These are phyloP conservation scores for Chrysina gloriosa DNA, from an alignment of 2,888 invertebrate species.

Conservation along the genomic window DNA sequence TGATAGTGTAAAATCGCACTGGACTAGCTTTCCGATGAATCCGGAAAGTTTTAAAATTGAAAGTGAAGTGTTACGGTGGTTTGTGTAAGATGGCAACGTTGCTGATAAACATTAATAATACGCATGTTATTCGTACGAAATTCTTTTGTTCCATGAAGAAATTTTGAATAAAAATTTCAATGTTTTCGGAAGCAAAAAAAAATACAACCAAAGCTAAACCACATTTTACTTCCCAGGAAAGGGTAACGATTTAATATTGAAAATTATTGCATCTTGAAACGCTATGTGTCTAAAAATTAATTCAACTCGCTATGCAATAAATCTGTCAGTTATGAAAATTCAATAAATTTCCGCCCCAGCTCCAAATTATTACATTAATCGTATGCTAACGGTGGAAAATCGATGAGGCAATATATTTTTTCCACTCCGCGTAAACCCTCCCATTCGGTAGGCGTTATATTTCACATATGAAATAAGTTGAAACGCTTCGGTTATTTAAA, in stretches of 20 bases:
- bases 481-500: conserved; percentile 40
- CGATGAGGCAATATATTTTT: conserved; percentile 36
- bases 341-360: conserved; percentile 26
- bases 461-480: conserved; percentile 41
- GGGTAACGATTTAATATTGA: background rate
- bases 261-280: conserved; percentile 8
- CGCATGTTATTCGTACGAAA: too few relatives aligned
- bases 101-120: too few relatives aligned
- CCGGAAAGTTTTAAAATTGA: too few relatives aligned
- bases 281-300: conserved; percentile 19
- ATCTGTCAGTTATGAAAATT: conserved; percentile 32
- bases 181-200: too few relatives aligned
- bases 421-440: conserved; percentile 34
- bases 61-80: too few relatives aligned
- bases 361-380: conserved; percentile 36
- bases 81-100: too few relatives aligned
- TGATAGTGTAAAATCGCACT: too few relatives aligned
- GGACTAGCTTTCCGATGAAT: too few relatives aligned
- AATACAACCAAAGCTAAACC: too few relatives aligned
- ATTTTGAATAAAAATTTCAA: too few relatives aligned
- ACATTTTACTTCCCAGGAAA: background rate
- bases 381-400: conserved; percentile 31
- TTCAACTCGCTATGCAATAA: conserved; percentile 24
- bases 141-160: too few relatives aligned
- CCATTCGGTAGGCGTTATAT: conserved; percentile 33